Evolutionary conservation across 2,888 invertebrate genomes (phyloP).

Genomic region (Drosophila barbarae): DNA sequence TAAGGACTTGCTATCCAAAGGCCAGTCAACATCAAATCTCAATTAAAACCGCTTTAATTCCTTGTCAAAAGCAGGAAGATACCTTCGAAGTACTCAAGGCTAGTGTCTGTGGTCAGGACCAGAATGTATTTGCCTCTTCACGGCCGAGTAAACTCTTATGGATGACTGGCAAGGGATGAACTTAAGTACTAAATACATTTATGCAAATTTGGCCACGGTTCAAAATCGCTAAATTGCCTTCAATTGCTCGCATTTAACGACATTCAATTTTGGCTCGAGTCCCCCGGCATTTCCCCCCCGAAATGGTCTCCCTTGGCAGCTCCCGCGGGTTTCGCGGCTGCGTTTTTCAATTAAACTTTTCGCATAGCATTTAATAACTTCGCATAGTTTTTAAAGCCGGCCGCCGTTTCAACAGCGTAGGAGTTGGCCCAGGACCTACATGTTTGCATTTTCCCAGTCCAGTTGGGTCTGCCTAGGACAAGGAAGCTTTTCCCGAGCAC

Average conservation of each 20-base stretch:
- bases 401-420: conserved; percentile 40
- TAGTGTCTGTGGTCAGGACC: conserved; percentile 5
- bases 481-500: conserved; percentile 50
- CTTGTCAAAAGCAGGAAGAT: conserved; percentile 8
- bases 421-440: conserved; percentile 50
- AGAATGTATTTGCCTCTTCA: not conserved
- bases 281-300: not conserved
- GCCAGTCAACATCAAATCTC: not conserved
- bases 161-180: conserved; percentile 54
- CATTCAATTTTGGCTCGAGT: conserved; percentile 18
- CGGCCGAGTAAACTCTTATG: conserved; percentile 37
- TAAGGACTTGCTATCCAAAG: not conserved
- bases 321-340: conserved; percentile 24
- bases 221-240: conserved; percentile 65
- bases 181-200: conserved; percentile 75
- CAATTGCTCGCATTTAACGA: conserved; percentile 66
- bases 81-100: not conserved
- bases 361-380: conserved; percentile 67
- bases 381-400: conserved; percentile 57
- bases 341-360: conserved; percentile 69
- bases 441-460: conserved; percentile 31
- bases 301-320: conserved; percentile 9
- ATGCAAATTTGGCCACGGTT: conserved; percentile 57
- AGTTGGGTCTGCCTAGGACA: conserved; percentile 12
- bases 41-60: not conserved